Percentiles rank a stretch among this genome's conserved stretches.
Evolutionary conservation across 2,113 vertebrate genomes (phyloP).

Genomic region (Uropsilus gracilis): DNA sequence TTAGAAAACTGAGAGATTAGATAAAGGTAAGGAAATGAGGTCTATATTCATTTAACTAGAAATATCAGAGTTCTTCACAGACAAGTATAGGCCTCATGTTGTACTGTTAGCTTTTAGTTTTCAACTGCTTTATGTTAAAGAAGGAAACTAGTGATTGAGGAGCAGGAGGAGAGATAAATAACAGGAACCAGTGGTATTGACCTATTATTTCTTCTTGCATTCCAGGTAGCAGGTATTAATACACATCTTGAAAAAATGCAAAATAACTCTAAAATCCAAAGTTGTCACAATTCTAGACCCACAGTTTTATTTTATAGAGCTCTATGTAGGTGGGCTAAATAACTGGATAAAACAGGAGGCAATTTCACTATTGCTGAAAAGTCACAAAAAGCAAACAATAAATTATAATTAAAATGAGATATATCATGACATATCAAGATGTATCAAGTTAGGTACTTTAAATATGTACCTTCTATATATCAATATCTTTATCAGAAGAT

Average conservation of each 20-base stretch:
- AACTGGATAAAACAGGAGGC: neutral
- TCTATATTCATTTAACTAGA: neutral
- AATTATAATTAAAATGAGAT: neutral
- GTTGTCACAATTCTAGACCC: neutral
- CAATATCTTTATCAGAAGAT: neutral
- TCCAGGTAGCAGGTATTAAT: neutral
- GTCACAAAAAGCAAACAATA: neutral
- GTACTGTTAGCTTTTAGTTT: neutral
- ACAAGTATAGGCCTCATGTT: neutral
- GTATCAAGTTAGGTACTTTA: too few relatives aligned
- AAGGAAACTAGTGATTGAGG: neutral
- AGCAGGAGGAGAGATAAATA: neutral
- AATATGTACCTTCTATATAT: too few relatives aligned
- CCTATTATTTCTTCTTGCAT: neutral
- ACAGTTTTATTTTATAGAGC: neutral
- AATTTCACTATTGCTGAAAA: neutral
- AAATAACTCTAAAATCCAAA: neutral
- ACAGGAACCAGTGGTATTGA: neutral
- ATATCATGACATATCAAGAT: neutral
- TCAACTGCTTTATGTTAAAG: neutral
- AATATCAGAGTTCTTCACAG: neutral
- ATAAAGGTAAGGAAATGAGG: neutral
- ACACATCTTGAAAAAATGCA: neutral
- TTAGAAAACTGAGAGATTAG: neutral
- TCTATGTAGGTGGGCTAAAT: fast-evolving